Evolutionary conservation across 2,888 invertebrate genomes (phyloP).

Genomic region (Pammene aurita): DNA sequence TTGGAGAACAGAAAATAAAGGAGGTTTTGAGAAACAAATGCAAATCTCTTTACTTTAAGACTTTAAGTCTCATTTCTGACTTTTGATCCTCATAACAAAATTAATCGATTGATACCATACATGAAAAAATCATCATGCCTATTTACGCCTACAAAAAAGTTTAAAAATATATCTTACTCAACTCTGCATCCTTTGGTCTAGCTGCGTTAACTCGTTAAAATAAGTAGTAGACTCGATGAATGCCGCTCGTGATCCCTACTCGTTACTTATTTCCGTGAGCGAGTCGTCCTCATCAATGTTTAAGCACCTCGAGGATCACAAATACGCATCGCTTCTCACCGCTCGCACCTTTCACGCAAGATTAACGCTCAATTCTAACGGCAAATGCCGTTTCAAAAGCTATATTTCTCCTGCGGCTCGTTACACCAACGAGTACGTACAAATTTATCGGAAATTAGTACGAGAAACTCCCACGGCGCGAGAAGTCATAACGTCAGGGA

Average conservation of each 20-base stretch:
- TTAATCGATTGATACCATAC: too few species aligned
- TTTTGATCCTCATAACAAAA: too few species aligned
- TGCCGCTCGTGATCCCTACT: constrained; percentile 27
- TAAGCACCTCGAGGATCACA: constrained; percentile 50
- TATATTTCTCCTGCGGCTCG: constrained; percentile 73
- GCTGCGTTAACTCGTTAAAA: constrained; percentile 11
- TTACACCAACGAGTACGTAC: constrained; percentile 75
- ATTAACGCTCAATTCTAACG: constrained; percentile 79
- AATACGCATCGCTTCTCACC: constrained; percentile 58
- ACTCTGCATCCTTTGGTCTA: too few species aligned
- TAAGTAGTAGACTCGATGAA: constrained; percentile 15
- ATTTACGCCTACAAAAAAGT: too few species aligned
- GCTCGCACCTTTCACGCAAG: constrained; percentile 74
- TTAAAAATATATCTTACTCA: neutral
- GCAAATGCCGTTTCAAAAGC: constrained; percentile 76
- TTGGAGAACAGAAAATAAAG: too few species aligned
- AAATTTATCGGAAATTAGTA: constrained; percentile 81
- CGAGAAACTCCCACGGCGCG: constrained; percentile 59
- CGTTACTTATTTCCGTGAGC: constrained; percentile 38
- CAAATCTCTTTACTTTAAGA: too few species aligned
- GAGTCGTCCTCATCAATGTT: constrained; percentile 36
- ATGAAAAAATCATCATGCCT: too few species aligned
- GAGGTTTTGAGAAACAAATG: too few species aligned
- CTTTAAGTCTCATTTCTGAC: too few species aligned
- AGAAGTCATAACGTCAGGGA: constrained; percentile 39